Conservation (phyloP, 2,888 invertebrate species). For the Tupiocoris notatus region DNA sequence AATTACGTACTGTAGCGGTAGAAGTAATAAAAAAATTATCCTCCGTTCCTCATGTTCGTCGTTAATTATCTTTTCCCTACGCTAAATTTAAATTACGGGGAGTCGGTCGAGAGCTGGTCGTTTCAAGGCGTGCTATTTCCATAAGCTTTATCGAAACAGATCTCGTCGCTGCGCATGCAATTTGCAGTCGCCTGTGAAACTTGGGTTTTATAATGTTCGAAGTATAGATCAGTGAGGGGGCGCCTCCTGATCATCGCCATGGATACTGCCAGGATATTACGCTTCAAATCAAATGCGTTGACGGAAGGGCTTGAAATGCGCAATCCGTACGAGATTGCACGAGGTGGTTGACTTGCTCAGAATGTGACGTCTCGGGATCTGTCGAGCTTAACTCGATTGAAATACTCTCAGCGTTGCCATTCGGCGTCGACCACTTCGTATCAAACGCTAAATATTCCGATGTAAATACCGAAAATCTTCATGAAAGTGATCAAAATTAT, state of each 20-base stretch:
- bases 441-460: neutral
- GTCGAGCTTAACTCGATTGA: neutral
- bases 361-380: neutral
- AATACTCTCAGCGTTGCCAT: neutral
- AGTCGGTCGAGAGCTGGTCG: too few species aligned
- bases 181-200: neutral
- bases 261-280: constrained; percentile 27
- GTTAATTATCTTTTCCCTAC: too few species aligned
- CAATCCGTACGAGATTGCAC: neutral
- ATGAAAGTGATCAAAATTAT: too few species aligned
- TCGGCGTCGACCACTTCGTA: too few species aligned
- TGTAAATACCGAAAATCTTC: neutral
- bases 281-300: constrained; percentile 30
- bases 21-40: too few species aligned
- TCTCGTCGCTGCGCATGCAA: neutral
- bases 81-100: too few species aligned
- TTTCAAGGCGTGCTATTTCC: too few species aligned
- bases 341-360: neutral
- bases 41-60: too few species aligned
- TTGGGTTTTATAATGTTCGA: neutral
- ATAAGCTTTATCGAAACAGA: too few species aligned
- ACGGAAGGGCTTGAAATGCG: neutral
- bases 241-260: neutral
- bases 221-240: neutral
- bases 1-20: too few species aligned